Conservation (phyloP, 2,797 vertebrate genomes). For the Syngnathus rostellatus region DNA sequence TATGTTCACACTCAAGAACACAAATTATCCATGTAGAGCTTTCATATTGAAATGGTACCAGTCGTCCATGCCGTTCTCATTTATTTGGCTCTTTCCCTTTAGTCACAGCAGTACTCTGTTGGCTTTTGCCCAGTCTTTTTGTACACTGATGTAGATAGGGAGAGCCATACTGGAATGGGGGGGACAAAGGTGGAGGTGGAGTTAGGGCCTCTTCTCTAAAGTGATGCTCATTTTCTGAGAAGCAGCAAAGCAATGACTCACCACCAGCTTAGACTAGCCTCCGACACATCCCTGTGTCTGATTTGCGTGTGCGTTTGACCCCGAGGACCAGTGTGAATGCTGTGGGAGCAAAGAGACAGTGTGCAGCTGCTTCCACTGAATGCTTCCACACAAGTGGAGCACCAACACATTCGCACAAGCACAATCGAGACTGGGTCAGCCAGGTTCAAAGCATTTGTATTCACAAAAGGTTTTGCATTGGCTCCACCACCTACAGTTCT, state of each 20-base stretch:
- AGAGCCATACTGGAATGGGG: background rate
- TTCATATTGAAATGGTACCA: constrained; percentile 34
- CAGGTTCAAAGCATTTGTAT: constrained; percentile 68
- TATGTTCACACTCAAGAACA: constrained; percentile 35
- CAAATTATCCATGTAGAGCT: constrained; percentile 37
- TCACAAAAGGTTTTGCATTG: constrained; percentile 66
- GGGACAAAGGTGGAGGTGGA: constrained; percentile 34
- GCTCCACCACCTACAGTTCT: constrained; percentile 66
- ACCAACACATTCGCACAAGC: constrained; percentile 43
- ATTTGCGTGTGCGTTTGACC: constrained; percentile 64
- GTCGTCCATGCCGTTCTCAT: constrained; percentile 17
- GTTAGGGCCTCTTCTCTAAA: constrained; percentile 46
- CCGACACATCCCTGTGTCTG: constrained; percentile 56
- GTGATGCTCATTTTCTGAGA: constrained; percentile 62
- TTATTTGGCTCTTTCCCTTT: constrained; percentile 11
- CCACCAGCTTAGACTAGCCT: constrained; percentile 59
- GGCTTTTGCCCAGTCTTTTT: constrained; percentile 26
- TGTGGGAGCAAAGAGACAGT: constrained; percentile 54
- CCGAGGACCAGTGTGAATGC: constrained; percentile 51
- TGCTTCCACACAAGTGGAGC: constrained; percentile 51
- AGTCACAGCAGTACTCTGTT: constrained; percentile 26
- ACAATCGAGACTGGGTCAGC: constrained; percentile 63
- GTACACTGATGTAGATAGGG: constrained; percentile 7
- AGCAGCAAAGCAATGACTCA: constrained; percentile 54
- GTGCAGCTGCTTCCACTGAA: constrained; percentile 55